Conservation (phyloP, 2,113 vertebrate species). For the Prionailurus bengalensis region DNA sequence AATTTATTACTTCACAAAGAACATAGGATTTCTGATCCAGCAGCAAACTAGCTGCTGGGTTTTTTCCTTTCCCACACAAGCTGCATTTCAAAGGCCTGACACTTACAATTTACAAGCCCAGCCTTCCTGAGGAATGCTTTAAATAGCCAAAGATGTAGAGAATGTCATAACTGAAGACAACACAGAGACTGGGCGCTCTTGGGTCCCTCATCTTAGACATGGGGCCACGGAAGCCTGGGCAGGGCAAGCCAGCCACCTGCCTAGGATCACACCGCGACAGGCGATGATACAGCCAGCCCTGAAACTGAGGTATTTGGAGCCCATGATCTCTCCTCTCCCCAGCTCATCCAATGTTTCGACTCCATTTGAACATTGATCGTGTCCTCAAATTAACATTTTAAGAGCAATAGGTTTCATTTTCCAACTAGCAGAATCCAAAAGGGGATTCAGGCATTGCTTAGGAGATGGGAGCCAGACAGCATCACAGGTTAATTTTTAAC, state of each 20-base stretch:
- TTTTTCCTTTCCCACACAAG: slow-evolving; percentile 71
- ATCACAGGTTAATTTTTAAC: neutral
- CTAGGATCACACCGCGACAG: neutral
- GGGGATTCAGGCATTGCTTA: neutral
- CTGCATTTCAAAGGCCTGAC: slow-evolving; percentile 73
- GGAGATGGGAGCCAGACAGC: neutral
- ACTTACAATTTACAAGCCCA: slow-evolving; percentile 63
- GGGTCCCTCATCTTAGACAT: neutral
- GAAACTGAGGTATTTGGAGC: neutral
- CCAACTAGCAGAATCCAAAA: neutral
- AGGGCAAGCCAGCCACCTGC: neutral
- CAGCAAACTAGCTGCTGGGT: slow-evolving; percentile 12
- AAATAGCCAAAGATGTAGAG: slow-evolving; percentile 38
- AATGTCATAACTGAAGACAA: neutral
- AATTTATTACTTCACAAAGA: slow-evolving; percentile 74
- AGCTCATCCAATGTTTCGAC: neutral
- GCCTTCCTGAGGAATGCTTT: slow-evolving; percentile 59
- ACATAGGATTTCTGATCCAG: slow-evolving; percentile 38
- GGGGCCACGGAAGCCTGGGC: neutral
- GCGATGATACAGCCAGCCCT: neutral
- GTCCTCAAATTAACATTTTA: neutral
- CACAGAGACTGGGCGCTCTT: neutral
- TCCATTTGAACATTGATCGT: neutral
- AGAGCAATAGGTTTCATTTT: slow-evolving; percentile 25
- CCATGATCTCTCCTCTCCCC: neutral